Evolutionary conservation across 2,113 vertebrate genomes (phyloP), one percentile per base, ranked within the genome.

Genomic region (Calypte anna): DNA sequence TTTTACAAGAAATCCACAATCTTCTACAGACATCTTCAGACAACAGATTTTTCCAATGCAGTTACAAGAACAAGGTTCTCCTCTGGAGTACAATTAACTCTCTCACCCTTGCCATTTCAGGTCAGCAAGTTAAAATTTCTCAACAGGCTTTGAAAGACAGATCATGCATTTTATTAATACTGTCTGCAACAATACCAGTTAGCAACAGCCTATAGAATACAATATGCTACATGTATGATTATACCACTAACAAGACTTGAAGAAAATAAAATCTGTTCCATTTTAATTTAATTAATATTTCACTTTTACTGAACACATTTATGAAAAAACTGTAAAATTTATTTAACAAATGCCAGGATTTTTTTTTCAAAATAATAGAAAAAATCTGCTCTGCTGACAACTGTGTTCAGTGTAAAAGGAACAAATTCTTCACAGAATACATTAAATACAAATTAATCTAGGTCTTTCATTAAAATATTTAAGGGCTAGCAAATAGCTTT

Each of bases 1-100:
- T 87, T 75, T 64, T 93, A 94, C 80, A 87, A 62, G 74, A 95
- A 95, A 96, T 66, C 94, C 90, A 92, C 46, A 75, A 81, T 62
- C 91, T 73, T 91, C 96, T 93, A 96, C 96, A 98, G 97, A 97
- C 96, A 93, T 51, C 85, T 91, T 95, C 38, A 91, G 83, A 83
- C 79, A 95, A 95, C 94, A 87, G 25, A 27, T 90, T 73, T 73
- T 88, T 69, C 93, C 79, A 67, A 43, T 93, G 96, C 94, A 82
- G 86, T 85, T 96, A 97, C 97, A 98, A 97, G 86, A 93, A 85
- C 80, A 86, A 90, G 16, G 55, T 81, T 62, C 38, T 77, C 51
- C 68, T 81, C 79, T 77, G 54, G 31, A 82, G 86, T 40, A 88
- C 73, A 93, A 59, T 27, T 74, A 85, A 36, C 48, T 88, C 54